Base-by-base conservation (phyloP, 1,140 invertebrate species). In the Drosophila bipectinata region DNA sequence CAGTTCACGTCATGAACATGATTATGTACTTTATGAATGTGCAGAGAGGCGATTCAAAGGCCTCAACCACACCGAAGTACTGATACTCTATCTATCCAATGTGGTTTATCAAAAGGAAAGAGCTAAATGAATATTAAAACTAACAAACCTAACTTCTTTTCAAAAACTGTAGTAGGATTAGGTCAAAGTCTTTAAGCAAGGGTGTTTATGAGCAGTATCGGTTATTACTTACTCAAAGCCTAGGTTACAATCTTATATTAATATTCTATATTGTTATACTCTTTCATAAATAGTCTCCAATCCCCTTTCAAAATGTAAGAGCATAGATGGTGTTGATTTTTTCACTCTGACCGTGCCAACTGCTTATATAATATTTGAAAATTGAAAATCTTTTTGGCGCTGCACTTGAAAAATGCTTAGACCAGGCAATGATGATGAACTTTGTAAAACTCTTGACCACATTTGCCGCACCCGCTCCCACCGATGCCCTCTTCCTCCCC, bases 1-100 rank as follows among this genome's bases (percentile, higher is more conserved):
- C 61, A 87, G 69, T 62, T 68, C 82, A 85, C 82, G 82, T 85
- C 82, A 85, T 85, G 82, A 85, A 85, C 82, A 85, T 81, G 82
- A 85, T 85, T 85, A 87, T 87, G 82, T 81, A 85, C 82, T 85
- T 85, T 85, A 85, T 85, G 78, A 87, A 87, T 85, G 82, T 87
- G 82, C 74, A 81, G 69, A 51, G 52, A 56, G 58, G 63, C 72
- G 61, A 62, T 77, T 79, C 45, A 24, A 18, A 8, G 32, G 0
- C 6, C 4, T 18, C n/a, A 53, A 12, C 4, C n/a, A 3, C 5
- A 41, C 34, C 71, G 49, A 66, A 30, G 9, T 5, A 14, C 0
- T 14, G 1, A 63, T 74, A 53, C 72, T 18, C 72, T 73, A 1
- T 28, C 26, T 6, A 28, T 0, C 26, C 5, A 6, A 21, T 21